Evolutionary conservation across 2,888 invertebrate genomes (phyloP).

Genomic region (Lepidocyrtinus sp.): DNA sequence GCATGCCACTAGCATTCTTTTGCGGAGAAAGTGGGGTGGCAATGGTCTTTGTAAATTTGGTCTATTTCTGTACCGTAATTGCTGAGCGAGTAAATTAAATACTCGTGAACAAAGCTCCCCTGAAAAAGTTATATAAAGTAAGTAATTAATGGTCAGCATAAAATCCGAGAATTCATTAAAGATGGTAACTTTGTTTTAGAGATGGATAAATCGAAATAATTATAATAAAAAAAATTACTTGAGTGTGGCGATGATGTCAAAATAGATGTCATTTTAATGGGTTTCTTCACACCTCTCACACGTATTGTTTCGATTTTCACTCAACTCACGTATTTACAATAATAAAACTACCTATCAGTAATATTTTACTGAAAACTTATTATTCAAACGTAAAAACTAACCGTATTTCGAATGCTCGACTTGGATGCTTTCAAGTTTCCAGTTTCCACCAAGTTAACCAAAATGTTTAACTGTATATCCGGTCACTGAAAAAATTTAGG

Average conservation of each 20-base stretch:
- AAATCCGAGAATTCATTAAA: neutral
- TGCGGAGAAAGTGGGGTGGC: slow-evolving; percentile 81
- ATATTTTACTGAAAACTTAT: no score
- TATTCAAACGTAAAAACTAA: no score
- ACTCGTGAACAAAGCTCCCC: slow-evolving; percentile 30
- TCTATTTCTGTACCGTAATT: slow-evolving; percentile 79
- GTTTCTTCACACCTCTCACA: no score
- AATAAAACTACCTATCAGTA: no score
- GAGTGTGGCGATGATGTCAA: neutral
- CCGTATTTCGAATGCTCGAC: no score
- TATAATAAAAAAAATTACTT: slow-evolving; percentile 19
- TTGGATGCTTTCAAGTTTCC: no score
- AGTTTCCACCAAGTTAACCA: no score
- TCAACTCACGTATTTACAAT: no score
- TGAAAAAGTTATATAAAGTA: neutral
- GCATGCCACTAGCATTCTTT: slow-evolving; percentile 78
- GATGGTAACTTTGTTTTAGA: neutral
- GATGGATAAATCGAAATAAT: no score
- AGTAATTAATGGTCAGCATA: neutral
- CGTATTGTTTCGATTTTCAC: no score
- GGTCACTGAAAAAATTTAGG: no score
- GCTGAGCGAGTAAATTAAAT: slow-evolving; percentile 70
- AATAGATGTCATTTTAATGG: neutral
- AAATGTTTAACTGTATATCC: no score
- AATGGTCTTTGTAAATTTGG: slow-evolving; percentile 85